These are phyloP conservation scores for Nemoura dubitans DNA, from an alignment of 2,888 invertebrate genomes.

Conservation along the genomic window DNA sequence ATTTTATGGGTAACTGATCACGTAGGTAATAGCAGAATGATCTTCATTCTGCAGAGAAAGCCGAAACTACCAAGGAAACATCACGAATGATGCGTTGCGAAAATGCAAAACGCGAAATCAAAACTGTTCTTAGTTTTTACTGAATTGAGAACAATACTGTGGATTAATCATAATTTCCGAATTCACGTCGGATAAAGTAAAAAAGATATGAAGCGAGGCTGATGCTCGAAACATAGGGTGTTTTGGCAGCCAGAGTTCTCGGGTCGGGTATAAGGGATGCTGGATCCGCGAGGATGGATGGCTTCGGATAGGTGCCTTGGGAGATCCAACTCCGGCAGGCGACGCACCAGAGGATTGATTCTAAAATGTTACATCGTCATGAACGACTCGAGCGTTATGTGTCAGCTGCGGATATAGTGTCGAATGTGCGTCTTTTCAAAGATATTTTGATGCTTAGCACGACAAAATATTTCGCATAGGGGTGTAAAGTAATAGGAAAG, in stretches of 20 bases:
- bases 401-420: background rate
- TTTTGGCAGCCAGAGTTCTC: background rate
- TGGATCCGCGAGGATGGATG: conserved; percentile 31
- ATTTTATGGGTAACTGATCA: no score
- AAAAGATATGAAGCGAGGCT: background rate
- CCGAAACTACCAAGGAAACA: no score
- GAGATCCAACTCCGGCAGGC: conserved; percentile 8
- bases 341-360: conserved; percentile 36
- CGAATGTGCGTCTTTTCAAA: background rate
- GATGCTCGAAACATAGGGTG: background rate
- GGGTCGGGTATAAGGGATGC: conserved; percentile 41
- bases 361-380: conserved; percentile 43
- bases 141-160: background rate
- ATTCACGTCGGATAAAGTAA: background rate
- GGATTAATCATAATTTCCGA: background rate
- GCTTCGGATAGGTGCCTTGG: conserved; percentile 36
- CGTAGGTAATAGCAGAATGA: no score
- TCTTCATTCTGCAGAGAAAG: no score
- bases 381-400: background rate
- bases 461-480: conserved; percentile 1
- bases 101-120: background rate
- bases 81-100: no score
- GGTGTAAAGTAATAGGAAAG: background rate
- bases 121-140: background rate
- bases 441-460: background rate